These are phyloP conservation scores for Anniella stebbinsi DNA, from an alignment of 2,797 vertebrate genomes.

Conservation along the genomic window DNA sequence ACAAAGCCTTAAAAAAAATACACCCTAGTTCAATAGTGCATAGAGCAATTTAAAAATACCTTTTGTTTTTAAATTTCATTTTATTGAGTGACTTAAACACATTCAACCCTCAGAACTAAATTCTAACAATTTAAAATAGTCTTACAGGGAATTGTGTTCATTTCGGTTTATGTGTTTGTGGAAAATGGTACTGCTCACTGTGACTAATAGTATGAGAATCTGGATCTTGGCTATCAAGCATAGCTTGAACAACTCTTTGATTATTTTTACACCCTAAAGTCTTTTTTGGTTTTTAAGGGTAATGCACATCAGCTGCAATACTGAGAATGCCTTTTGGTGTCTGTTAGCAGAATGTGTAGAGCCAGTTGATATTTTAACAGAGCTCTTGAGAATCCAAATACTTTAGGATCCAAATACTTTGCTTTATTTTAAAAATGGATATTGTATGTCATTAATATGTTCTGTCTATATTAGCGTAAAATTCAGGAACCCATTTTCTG, in stretches of 20 bases:
- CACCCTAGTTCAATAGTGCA: not conserved
- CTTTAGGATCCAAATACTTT: constrained; percentile 7
- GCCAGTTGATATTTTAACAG: constrained; percentile 51
- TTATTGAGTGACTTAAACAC: not conserved
- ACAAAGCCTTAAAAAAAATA: not conserved
- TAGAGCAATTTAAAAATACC: not conserved
- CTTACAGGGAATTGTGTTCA: not conserved
- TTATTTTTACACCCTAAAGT: constrained; percentile 58
- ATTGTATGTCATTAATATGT: constrained; percentile 20
- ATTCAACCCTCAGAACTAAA: constrained; percentile 3
- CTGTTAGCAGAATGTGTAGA: constrained; percentile 16
- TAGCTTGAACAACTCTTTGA: constrained; percentile 48
- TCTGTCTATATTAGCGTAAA: constrained; percentile 32
- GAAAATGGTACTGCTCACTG: not conserved
- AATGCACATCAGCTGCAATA: constrained; percentile 2
- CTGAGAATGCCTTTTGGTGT: constrained; percentile 33
- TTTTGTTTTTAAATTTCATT: not conserved
- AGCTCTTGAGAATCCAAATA: not conserved
- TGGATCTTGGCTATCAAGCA: constrained; percentile 56
- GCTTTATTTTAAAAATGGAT: constrained; percentile 18
- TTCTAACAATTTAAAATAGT: constrained; percentile 12
- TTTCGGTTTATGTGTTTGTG: constrained; percentile 7
- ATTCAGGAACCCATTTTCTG: not conserved
- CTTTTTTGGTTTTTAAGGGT: constrained; percentile 49
- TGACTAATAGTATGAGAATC: constrained; percentile 55